Conservation (phyloP, 2,113 vertebrate genomes). For the Peucedramus taeniatus region DNA sequence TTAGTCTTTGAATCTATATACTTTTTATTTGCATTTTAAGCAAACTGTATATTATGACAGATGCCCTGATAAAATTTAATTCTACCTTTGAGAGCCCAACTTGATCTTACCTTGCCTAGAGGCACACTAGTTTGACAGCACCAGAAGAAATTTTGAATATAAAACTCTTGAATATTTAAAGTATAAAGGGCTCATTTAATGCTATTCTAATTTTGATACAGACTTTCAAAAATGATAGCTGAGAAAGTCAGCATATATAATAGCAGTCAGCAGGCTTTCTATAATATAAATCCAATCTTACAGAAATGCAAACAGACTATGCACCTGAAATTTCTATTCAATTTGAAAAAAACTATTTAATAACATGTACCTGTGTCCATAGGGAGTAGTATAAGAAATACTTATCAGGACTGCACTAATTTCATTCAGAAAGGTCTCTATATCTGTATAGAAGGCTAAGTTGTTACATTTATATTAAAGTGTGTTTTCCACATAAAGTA, state of each 20-base stretch:
- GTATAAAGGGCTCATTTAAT: constrained; percentile 74
- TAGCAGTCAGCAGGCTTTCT: constrained; percentile 43
- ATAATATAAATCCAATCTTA: constrained; percentile 47
- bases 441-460: background rate
- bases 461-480: background rate
- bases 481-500: background rate
- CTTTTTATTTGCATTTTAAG: constrained; percentile 79
- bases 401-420: background rate
- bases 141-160: constrained; percentile 77
- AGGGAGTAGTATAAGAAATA: background rate
- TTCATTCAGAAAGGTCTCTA: background rate
- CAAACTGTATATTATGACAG: constrained; percentile 73
- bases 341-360: constrained; percentile 24
- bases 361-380: background rate
- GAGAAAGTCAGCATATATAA: constrained; percentile 36
- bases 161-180: constrained; percentile 79
- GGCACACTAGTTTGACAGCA: constrained; percentile 74
- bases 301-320: constrained; percentile 54
- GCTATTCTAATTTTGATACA: constrained; percentile 68
- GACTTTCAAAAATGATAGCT: constrained; percentile 48
- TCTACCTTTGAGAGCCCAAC: constrained; percentile 77
- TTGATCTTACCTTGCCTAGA: constrained; percentile 79
- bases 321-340: constrained; percentile 44
- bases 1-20: constrained; percentile 66
- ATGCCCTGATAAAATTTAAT: constrained; percentile 80